phyloP scores from a whole-genome alignment of 2,888 invertebrate genomes.

The Tromatobia lineatoria region DNA sequence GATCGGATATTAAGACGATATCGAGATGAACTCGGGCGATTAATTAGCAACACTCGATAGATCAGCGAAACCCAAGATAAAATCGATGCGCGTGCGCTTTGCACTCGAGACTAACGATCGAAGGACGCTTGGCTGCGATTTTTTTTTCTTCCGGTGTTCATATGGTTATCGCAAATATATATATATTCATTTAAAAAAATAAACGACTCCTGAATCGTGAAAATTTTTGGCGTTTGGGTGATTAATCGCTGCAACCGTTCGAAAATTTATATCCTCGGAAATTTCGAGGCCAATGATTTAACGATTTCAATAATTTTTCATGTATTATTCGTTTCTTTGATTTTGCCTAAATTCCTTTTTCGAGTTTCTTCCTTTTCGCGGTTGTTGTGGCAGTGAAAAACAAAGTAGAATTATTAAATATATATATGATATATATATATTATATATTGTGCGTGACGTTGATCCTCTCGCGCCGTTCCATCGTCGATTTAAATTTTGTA shows the following conservation, averaged over 20 bases:
- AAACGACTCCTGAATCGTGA: slow-evolving; percentile 6
- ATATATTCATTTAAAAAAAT: slow-evolving; percentile 1
- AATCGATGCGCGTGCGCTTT: slow-evolving; percentile 1
- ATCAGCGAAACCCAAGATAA: background rate
- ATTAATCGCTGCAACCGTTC: background rate
- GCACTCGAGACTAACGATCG: slow-evolving; percentile 22
- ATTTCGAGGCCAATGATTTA: background rate
- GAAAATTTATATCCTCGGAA: background rate
- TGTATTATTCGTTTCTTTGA: background rate
- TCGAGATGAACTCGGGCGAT: slow-evolving; percentile 55
- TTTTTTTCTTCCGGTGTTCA: slow-evolving; percentile 2
- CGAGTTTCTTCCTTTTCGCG: slow-evolving; percentile 20
- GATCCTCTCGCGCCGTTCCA: slow-evolving; percentile 51
- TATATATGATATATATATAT: slow-evolving; percentile 48
- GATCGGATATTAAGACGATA: slow-evolving; percentile 60
- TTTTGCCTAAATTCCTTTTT: background rate
- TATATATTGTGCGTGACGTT: slow-evolving; percentile 51
- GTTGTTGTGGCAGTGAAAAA: slow-evolving; percentile 41
- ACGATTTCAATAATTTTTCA: slow-evolving; percentile 1
- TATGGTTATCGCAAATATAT: slow-evolving; percentile 10
- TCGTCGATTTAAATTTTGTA: slow-evolving; percentile 20
- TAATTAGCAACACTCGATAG: slow-evolving; percentile 45
- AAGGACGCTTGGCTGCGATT: background rate
- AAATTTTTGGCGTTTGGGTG: background rate
- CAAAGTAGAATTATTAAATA: slow-evolving; percentile 44